Evolutionary conservation across 2,113 vertebrate genomes (phyloP).

Genomic region (Menidia beryllina): DNA sequence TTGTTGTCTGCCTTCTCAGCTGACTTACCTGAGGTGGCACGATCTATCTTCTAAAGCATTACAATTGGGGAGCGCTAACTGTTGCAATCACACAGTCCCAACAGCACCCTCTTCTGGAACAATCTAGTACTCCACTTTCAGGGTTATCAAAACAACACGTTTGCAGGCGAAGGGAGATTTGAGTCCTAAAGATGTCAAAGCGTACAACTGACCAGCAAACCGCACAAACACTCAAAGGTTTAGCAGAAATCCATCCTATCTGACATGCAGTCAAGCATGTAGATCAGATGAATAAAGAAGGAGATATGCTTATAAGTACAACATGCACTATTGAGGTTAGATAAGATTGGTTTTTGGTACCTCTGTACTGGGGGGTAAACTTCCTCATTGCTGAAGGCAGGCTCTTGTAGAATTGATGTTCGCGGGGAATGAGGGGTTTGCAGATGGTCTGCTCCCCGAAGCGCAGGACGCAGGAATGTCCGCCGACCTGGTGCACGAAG

Average conservation of each 20-base stretch:
- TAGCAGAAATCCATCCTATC: background rate
- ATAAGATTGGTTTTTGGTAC: conserved; percentile 76
- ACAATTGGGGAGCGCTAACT: background rate
- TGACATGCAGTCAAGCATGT: background rate
- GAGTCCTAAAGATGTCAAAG: background rate
- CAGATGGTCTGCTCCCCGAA: conserved; percentile 97
- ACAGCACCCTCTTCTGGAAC: conserved; percentile 55
- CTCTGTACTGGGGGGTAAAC: conserved; percentile 97
- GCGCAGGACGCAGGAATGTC: conserved; percentile 94
- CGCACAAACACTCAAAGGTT: background rate
- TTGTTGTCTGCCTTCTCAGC: background rate
- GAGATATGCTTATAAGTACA: conserved; percentile 12
- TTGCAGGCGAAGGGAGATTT: background rate
- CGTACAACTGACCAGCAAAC: background rate
- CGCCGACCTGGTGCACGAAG: conserved; percentile 96
- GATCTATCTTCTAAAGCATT: conserved; percentile 12
- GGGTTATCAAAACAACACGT: conserved; percentile 15
- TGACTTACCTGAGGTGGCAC: conserved; percentile 43
- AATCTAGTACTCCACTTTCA: conserved; percentile 17
- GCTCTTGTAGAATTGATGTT: conserved; percentile 96
- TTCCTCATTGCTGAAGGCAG: conserved; percentile 94
- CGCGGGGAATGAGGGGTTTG: conserved; percentile 95
- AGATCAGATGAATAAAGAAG: conserved; percentile 1
- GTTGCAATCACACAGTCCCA: background rate
- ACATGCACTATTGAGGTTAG: conserved; percentile 1